phyloP scores from a whole-genome alignment of 2,113 vertebrate genomes.

The Burhinus bistriatus region DNA sequence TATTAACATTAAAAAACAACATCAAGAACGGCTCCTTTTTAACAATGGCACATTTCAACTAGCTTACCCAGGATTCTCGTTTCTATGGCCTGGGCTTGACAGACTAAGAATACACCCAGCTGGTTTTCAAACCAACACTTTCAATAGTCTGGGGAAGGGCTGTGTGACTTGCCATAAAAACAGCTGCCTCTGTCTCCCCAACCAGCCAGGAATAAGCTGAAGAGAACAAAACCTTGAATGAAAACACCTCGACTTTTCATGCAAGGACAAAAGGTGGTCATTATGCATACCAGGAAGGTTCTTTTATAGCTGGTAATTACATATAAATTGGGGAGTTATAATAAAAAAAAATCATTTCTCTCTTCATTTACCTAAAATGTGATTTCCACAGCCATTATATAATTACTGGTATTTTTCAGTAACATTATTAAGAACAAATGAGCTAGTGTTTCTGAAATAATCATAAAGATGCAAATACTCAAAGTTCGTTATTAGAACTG shows the following conservation, averaged over 20 bases:
- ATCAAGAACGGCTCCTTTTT: constrained; percentile 62
- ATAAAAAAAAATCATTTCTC: constrained; percentile 78
- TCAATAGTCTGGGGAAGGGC: constrained; percentile 67
- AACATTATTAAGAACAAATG: constrained; percentile 76
- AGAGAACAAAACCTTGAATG: constrained; percentile 81
- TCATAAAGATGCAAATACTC: constrained; percentile 74
- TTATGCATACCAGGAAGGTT: constrained; percentile 84
- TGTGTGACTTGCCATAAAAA: constrained; percentile 72
- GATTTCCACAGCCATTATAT: constrained; percentile 79
- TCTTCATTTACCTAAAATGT: constrained; percentile 81
- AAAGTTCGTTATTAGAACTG: constrained; percentile 69
- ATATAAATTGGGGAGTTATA: constrained; percentile 79
- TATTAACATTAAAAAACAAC: constrained; percentile 40
- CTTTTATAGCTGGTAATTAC: constrained; percentile 83
- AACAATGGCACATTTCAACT: constrained; percentile 55
- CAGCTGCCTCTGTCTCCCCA: constrained; percentile 78
- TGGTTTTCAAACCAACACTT: constrained; percentile 72
- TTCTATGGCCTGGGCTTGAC: constrained; percentile 69
- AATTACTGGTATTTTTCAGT: constrained; percentile 82
- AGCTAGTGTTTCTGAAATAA: constrained; percentile 72
- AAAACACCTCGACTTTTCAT: constrained; percentile 82
- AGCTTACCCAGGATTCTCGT: constrained; percentile 58
- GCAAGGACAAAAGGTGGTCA: constrained; percentile 81
- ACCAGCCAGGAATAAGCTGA: constrained; percentile 79
- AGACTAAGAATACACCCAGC: constrained; percentile 72